A percentile compares a stretch with the other conserved stretches of the same genome.
Evolutionary conservation across 2,888 invertebrate species (phyloP).

Genomic region (Nephrotoma flavescens): DNA sequence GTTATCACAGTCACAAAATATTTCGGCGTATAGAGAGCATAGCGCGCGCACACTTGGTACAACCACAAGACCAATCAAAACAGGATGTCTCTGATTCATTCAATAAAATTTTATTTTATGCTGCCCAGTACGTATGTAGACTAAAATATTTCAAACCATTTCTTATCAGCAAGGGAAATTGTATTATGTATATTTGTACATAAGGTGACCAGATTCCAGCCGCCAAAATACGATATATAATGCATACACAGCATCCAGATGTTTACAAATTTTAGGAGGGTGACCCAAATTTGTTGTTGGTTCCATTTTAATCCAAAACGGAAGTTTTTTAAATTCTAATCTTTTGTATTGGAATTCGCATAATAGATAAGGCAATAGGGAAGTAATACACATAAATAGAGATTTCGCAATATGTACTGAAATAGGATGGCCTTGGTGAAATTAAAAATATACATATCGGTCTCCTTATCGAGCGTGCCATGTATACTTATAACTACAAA

Average conservation of each 20-base stretch:
- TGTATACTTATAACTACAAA: background rate
- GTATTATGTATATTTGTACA: background rate
- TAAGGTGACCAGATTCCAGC: background rate
- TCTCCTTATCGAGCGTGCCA: background rate
- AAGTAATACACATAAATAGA: background rate
- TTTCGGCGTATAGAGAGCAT: background rate
- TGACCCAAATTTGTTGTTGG: background rate
- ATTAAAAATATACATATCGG: background rate
- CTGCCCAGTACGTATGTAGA: background rate
- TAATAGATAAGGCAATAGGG: background rate
- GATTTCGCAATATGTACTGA: background rate
- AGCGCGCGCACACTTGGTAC: background rate
- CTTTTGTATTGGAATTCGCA: background rate
- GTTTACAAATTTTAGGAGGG: background rate
- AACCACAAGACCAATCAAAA: background rate
- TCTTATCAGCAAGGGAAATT: background rate
- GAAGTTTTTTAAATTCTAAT: background rate
- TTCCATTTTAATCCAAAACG: background rate
- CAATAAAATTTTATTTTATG: background rate
- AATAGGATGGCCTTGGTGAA: background rate
- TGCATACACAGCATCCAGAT: background rate
- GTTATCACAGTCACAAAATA: background rate
- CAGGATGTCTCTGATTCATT: background rate
- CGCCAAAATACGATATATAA: background rate
- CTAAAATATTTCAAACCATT: background rate